phyloP scores from a whole-genome alignment of 1,140 invertebrate species.

The Drosophila arizonae region DNA sequence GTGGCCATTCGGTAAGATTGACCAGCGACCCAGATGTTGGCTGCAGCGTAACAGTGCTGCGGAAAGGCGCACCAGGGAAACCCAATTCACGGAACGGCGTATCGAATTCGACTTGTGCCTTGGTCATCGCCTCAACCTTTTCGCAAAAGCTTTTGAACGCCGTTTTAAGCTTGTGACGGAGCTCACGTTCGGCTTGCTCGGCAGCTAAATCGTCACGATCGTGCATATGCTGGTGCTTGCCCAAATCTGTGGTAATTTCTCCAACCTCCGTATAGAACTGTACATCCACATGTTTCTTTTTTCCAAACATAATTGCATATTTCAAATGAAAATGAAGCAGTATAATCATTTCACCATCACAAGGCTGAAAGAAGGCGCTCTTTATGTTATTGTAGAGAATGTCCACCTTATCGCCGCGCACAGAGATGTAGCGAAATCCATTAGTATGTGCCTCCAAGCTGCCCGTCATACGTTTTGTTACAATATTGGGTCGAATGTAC shows the following conservation, averaged over 20 bases:
- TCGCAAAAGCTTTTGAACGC: slow-evolving; percentile 99
- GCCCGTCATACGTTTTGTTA: slow-evolving; percentile 98
- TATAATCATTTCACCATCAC: slow-evolving; percentile 99
- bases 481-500: slow-evolving; percentile 99
- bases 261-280: slow-evolving; percentile 99
- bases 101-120: slow-evolving; percentile 99
- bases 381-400: slow-evolving; percentile 99
- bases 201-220: slow-evolving; percentile 99
- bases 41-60: slow-evolving; percentile 97
- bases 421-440: slow-evolving; percentile 98
- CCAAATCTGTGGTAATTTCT: slow-evolving; percentile 99
- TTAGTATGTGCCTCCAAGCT: slow-evolving; percentile 97
- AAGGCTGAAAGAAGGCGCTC: slow-evolving; percentile 99
- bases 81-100: slow-evolving; percentile 98
- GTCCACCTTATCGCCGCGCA: slow-evolving; percentile 99
- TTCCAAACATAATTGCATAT: slow-evolving; percentile 99
- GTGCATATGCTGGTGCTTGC: slow-evolving; percentile 99
- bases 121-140: slow-evolving; percentile 97
- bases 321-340: slow-evolving; percentile 99
- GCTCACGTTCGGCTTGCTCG: slow-evolving; percentile 98
- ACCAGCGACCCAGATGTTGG: slow-evolving; percentile 98
- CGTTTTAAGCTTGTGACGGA: slow-evolving; percentile 97
- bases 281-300: slow-evolving; percentile 99
- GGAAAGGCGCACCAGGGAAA: slow-evolving; percentile 98
- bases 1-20: slow-evolving; percentile 99